phyloP scores from a whole-genome alignment of 2,797 vertebrate species.

The Coendou prehensilis region DNA sequence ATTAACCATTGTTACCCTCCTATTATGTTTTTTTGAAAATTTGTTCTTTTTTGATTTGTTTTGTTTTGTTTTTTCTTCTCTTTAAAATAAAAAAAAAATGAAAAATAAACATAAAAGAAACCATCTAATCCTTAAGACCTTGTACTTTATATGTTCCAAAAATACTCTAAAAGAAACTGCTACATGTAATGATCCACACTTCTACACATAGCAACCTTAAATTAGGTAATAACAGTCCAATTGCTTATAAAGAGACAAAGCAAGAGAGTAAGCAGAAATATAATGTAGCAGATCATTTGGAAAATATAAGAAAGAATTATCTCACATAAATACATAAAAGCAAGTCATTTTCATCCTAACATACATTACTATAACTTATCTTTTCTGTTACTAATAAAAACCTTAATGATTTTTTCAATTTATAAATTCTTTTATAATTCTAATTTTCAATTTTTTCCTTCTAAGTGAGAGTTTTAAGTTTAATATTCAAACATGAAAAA shows the following conservation, averaged over 20 bases:
- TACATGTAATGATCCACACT: background rate
- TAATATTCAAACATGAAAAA: background rate
- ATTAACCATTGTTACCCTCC: too few species aligned
- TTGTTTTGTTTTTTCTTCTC: too few species aligned
- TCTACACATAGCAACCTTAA: background rate
- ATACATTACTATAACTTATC: background rate
- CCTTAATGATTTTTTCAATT: background rate
- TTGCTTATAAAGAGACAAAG: background rate
- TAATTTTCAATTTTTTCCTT: background rate
- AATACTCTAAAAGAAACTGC: background rate
- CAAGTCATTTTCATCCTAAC: background rate
- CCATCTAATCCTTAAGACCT: background rate
- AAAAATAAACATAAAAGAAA: background rate
- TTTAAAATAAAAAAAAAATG: too few species aligned
- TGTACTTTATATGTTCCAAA: slow-evolving; percentile 4
- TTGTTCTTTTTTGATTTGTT: too few species aligned
- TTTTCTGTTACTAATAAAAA: background rate
- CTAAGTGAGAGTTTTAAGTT: background rate
- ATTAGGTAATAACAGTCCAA: background rate
- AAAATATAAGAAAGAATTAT: background rate
- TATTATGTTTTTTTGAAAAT: too few species aligned
- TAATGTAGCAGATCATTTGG: background rate
- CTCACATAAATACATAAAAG: background rate
- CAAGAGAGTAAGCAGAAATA: background rate
- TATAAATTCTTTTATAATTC: background rate